These are phyloP conservation scores for Hirudo medicinalis DNA, from an alignment of 1,140 invertebrate genomes.

Conservation along the genomic window DNA sequence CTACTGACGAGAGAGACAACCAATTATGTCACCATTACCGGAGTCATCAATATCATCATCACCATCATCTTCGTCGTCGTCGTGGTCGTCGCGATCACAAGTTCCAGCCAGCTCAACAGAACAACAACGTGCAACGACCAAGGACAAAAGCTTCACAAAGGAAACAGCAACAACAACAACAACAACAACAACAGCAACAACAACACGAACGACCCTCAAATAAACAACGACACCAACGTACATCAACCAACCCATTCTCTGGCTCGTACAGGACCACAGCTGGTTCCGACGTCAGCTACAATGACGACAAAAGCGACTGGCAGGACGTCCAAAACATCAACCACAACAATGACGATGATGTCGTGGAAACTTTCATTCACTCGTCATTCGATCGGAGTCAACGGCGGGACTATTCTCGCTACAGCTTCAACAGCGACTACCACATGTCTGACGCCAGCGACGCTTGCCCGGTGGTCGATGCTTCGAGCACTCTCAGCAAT, in stretches of 20 bases:
- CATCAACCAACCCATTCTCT: not conserved
- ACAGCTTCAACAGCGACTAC: not conserved
- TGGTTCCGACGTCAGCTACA: not conserved
- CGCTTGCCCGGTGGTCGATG: not conserved
- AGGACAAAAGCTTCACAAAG: not conserved
- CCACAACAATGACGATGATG: not conserved
- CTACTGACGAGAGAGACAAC: too few relatives aligned
- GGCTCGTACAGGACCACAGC: not conserved
- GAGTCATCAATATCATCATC: too few relatives aligned
- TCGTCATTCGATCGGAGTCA: not conserved
- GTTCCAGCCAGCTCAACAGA: too few relatives aligned
- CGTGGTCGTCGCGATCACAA: too few relatives aligned
- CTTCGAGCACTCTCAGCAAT: not conserved
- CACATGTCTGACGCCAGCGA: not conserved
- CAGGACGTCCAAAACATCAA: not conserved
- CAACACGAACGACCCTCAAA: not conserved
- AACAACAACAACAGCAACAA: constrained; percentile 1
- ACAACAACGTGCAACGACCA: too few relatives aligned
- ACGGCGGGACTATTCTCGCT: not conserved
- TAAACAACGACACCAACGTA: not conserved
- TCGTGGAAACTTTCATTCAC: not conserved
- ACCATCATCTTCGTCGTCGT: too few relatives aligned
- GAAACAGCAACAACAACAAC: not conserved
- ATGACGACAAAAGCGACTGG: not conserved
- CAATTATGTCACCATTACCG: too few relatives aligned